Evolutionary conservation across 2,113 vertebrate genomes (phyloP).

Genomic region (Platysternon megacephalum): DNA sequence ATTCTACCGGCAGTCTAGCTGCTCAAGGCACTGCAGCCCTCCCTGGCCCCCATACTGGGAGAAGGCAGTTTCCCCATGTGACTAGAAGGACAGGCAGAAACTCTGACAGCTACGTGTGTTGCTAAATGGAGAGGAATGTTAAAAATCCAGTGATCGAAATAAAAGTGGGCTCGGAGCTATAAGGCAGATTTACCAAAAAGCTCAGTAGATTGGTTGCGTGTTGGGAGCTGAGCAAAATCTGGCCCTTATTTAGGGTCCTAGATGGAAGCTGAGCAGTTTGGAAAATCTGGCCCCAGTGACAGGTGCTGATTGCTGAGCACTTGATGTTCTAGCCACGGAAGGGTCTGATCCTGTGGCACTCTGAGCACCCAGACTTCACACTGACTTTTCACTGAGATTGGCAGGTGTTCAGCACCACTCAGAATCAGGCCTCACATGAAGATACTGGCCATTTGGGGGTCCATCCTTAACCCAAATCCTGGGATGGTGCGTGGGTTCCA

Average conservation of each 20-base stretch:
- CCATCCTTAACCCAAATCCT: not conserved
- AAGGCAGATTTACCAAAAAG: not conserved
- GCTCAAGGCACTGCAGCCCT: no score
- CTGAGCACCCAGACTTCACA: not conserved
- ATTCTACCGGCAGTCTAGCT: no score
- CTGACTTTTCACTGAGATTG: not conserved
- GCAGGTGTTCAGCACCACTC: not conserved
- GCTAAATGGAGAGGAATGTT: not conserved
- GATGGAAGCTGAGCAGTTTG: not conserved
- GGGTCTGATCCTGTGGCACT: not conserved
- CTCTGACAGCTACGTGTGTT: not conserved
- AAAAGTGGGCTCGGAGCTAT: not conserved
- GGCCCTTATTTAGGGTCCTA: not conserved
- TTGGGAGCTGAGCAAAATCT: not conserved
- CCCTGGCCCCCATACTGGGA: not conserved
- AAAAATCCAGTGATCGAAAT: not conserved
- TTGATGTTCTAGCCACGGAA: not conserved
- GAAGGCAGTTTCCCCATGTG: not conserved
- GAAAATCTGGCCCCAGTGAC: not conserved
- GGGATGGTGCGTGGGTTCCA: not conserved
- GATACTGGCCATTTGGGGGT: not conserved
- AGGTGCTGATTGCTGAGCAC: not conserved
- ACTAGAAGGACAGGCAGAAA: not conserved
- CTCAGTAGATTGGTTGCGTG: not conserved
- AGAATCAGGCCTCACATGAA: not conserved